A percentile compares a stretch with the other conserved stretches of the same genome.
Conservation (phyloP, 2,113 vertebrate genomes). For the Coturnix japonica region DNA sequence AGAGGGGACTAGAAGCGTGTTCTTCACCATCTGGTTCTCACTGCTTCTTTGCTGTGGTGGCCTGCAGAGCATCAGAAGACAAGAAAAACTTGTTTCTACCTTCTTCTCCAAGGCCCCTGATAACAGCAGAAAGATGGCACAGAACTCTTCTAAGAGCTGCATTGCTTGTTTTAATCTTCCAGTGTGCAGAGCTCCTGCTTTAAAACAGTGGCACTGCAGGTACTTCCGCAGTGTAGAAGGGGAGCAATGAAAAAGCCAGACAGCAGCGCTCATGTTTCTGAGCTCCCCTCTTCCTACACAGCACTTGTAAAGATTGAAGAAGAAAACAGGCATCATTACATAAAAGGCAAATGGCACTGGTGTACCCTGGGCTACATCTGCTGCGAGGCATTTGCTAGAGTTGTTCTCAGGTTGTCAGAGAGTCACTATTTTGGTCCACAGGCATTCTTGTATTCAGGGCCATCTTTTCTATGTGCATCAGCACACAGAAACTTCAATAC, state of each 20-base stretch:
- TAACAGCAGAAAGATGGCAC: not conserved
- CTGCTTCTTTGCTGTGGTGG: not conserved
- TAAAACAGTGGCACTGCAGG: not conserved
- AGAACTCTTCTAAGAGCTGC: not conserved
- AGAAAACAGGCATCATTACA: not conserved
- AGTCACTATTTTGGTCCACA: constrained; percentile 29
- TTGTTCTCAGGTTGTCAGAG: constrained; percentile 19
- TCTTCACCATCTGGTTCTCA: not conserved
- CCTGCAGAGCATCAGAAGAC: not conserved
- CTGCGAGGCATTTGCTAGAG: not conserved
- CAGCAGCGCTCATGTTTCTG: not conserved
- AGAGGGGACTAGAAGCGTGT: not conserved
- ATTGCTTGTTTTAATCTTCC: not conserved
- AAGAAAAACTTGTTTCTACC: not conserved
- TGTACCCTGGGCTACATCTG: not conserved
- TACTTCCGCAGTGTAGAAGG: accelerated
- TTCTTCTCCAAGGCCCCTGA: not conserved
- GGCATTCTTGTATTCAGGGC: not conserved
- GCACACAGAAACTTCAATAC: not conserved
- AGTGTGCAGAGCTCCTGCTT: not conserved
- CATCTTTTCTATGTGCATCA: not conserved
- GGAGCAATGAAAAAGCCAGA: not conserved
- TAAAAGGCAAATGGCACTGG: not conserved
- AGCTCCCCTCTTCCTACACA: not conserved
- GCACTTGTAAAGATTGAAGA: not conserved